Evolutionary conservation across 2,113 vertebrate species (phyloP).

Genomic region (Limnothrissa miodon): DNA sequence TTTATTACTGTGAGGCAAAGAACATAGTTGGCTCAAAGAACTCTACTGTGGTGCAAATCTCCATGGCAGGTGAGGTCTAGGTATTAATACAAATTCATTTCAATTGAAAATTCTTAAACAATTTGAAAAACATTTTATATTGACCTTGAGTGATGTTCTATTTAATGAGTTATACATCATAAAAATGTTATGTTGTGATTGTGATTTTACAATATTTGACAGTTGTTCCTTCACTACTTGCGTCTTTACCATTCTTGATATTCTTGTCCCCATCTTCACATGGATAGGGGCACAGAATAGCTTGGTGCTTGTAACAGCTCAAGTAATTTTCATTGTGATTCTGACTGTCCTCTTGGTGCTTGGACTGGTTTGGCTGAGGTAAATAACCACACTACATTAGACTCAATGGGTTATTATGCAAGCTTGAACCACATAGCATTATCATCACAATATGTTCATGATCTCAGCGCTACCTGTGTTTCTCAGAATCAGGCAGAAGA

Average conservation of each 20-base stretch:
- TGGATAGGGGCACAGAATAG: background rate
- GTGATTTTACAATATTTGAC: too few species aligned
- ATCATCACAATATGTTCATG: background rate
- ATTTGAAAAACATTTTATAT: too few species aligned
- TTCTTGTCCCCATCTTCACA: background rate
- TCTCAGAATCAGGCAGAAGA: background rate
- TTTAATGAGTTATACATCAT: too few species aligned
- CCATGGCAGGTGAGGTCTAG: background rate
- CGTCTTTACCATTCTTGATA: background rate
- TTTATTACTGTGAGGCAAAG: background rate
- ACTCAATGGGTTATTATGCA: background rate
- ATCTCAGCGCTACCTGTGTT: background rate
- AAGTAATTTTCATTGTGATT: background rate
- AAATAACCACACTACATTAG: background rate
- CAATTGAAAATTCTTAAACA: background rate
- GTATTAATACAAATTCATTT: background rate
- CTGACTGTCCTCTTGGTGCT: background rate
- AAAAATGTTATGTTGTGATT: background rate
- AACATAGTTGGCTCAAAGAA: background rate
- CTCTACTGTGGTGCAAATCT: background rate
- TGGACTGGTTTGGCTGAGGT: background rate
- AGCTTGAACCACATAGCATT: background rate
- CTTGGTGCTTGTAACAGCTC: background rate
- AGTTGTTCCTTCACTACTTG: background rate
- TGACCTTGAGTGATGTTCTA: too few species aligned